A percentile compares a stretch with the other conserved stretches of the same genome.
Evolutionary conservation across 2,888 invertebrate genomes (phyloP).

Genomic region (Sturmia bella): DNA sequence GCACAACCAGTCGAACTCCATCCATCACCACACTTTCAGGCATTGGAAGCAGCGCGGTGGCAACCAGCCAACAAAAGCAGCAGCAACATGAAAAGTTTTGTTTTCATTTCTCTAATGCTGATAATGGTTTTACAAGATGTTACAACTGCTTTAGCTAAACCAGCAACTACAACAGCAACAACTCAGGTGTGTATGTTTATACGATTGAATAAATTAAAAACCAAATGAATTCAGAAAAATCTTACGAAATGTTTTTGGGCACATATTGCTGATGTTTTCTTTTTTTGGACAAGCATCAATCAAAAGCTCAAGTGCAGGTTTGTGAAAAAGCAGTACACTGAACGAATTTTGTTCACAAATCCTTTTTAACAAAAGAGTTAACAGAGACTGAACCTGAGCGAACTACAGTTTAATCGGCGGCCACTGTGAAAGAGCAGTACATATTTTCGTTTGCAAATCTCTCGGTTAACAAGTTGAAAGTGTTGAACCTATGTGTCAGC

Average conservation of each 20-base stretch:
- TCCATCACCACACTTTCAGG: background rate
- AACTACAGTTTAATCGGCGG: no score
- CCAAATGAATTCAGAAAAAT: conserved; percentile 9
- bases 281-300: conserved; percentile 25
- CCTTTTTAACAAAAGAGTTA: background rate
- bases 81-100: conserved; percentile 55
- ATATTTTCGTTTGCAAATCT: no score
- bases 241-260: background rate
- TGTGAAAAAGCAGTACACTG: no score
- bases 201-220: background rate
- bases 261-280: conserved; percentile 20
- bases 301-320: conserved; percentile 13
- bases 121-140: conserved; percentile 63
- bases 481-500: no score
- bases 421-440: no score
- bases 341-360: no score
- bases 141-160: conserved; percentile 54
- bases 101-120: conserved; percentile 58
- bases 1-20: background rate
- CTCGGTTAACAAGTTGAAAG: no score
- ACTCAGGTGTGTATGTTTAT: conserved; percentile 35
- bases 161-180: conserved; percentile 32
- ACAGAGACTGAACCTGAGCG: background rate
- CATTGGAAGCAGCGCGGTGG: background rate
- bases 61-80: conserved; percentile 16